Evolutionary conservation across 2,797 vertebrate species (phyloP).

Genomic region (Chromobotia macracanthus): DNA sequence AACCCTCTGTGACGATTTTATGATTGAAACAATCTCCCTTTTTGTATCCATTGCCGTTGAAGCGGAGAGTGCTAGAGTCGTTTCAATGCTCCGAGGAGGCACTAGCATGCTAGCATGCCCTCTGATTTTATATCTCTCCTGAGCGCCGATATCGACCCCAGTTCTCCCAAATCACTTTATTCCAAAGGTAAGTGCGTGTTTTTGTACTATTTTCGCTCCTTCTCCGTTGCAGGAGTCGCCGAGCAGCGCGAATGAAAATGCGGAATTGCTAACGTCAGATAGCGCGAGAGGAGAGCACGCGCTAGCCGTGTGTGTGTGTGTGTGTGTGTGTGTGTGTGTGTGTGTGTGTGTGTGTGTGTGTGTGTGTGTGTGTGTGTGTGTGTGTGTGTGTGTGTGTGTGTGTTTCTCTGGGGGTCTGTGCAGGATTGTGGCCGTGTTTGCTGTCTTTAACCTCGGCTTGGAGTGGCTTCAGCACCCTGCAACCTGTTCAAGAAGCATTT

Average conservation of each 20-base stretch:
- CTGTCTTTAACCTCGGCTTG: slow-evolving; percentile 13
- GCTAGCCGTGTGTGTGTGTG: background rate
- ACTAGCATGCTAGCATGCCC: slow-evolving; percentile 88
- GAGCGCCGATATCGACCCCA: slow-evolving; percentile 95
- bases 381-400: background rate
- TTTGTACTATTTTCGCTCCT: background rate
- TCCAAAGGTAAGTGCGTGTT: slow-evolving; percentile 86
- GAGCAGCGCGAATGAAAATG: no score
- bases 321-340: background rate
- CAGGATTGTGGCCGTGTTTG: background rate
- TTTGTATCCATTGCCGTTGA: background rate
- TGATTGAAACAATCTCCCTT: background rate
- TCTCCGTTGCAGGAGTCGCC: no score
- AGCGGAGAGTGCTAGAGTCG: slow-evolving; percentile 69
- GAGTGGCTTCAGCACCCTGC: background rate
- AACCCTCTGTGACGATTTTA: slow-evolving; percentile 9
- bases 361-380: background rate
- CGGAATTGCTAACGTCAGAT: slow-evolving; percentile 32
- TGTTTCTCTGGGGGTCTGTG: background rate
- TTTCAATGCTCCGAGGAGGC: slow-evolving; percentile 80
- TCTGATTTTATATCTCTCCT: slow-evolving; percentile 98
- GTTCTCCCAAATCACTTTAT: slow-evolving; percentile 93
- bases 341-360: background rate
- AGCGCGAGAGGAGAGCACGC: slow-evolving; percentile 34
- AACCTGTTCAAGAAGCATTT: no score